phyloP scores from a whole-genome alignment of 2,113 vertebrate species.

The Zosterops lateralis region DNA sequence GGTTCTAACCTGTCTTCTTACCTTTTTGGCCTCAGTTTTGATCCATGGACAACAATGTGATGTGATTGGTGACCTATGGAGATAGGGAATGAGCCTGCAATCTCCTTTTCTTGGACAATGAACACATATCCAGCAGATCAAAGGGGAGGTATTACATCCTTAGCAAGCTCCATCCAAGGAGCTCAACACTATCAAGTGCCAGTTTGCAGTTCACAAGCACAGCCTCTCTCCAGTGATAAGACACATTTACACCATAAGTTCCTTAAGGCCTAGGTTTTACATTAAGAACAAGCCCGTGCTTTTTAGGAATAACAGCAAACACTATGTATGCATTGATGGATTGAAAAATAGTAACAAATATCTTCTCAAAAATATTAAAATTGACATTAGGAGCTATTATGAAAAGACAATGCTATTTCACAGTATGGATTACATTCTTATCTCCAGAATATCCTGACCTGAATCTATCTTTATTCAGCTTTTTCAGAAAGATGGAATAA shows the following conservation, averaged over 20 bases:
- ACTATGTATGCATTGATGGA: background rate
- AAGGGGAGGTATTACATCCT: background rate
- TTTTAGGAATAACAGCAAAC: background rate
- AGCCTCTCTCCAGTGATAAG: background rate
- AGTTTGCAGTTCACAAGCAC: background rate
- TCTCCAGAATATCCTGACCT: background rate
- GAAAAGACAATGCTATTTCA: background rate
- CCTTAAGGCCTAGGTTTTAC: background rate
- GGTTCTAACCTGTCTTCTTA: background rate
- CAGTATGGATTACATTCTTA: background rate
- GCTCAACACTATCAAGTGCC: background rate
- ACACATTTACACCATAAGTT: background rate
- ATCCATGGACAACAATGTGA: background rate
- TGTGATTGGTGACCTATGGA: background rate
- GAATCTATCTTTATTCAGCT: background rate
- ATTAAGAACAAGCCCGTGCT: background rate
- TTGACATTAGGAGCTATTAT: background rate
- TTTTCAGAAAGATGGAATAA: background rate
- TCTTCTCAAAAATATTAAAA: background rate
- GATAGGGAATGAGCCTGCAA: background rate
- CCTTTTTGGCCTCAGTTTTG: background rate
- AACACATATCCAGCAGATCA: background rate
- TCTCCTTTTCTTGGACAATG: background rate
- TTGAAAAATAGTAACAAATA: background rate
- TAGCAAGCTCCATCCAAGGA: background rate